Conservation (phyloP, 2,113 vertebrate genomes). For the Dascyllus trimaculatus region DNA sequence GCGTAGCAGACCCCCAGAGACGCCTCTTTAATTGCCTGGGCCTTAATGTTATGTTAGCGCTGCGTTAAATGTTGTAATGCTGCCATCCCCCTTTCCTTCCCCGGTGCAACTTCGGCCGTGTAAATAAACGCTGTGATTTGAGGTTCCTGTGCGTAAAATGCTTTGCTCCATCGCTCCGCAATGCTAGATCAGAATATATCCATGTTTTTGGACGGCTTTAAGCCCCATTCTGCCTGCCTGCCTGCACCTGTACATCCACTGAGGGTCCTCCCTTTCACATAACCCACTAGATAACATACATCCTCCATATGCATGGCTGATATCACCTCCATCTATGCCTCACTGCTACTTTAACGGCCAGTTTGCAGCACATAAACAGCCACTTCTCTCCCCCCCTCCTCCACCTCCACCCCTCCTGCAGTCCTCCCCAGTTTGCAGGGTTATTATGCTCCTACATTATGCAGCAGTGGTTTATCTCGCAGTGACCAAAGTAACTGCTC, state of each 20-base stretch:
- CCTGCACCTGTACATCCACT: conserved; percentile 61
- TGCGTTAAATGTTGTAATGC: conserved; percentile 28
- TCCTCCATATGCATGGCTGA: background rate
- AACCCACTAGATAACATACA: background rate
- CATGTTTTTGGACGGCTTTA: background rate
- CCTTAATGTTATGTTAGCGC: conserved; percentile 39
- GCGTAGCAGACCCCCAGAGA: conserved; percentile 61
- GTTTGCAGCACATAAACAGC: background rate
- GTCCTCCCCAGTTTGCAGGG: conserved; percentile 36
- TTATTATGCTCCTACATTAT: conserved; percentile 62
- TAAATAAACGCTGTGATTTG: conserved; percentile 33
- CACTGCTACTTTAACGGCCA: background rate
- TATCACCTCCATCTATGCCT: background rate
- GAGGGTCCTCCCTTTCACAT: conserved; percentile 54
- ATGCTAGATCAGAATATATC: background rate
- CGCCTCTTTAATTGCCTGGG: conserved; percentile 56
- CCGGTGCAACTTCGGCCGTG: conserved; percentile 51
- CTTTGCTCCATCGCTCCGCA: conserved; percentile 8
- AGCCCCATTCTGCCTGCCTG: conserved; percentile 21
- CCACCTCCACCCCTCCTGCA: background rate
- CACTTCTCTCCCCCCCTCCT: background rate
- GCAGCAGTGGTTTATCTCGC: conserved; percentile 65
- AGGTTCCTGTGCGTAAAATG: background rate
- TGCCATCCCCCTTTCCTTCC: conserved; percentile 9
- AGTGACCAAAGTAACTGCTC: conserved; percentile 58